Conservation (phyloP, 2,797 vertebrate species). For the Acanthurus lineatus region DNA sequence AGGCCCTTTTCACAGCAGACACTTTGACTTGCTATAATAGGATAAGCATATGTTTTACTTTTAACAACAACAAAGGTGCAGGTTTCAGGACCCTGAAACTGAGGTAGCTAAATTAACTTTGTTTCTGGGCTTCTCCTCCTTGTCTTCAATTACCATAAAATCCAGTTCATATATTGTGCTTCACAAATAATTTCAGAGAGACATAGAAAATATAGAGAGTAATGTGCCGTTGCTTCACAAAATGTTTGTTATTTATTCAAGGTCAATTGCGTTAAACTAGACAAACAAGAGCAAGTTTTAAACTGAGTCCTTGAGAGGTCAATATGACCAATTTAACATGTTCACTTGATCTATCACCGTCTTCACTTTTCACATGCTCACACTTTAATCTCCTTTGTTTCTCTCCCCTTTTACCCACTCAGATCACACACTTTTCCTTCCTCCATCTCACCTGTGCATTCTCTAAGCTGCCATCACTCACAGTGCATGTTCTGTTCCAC, state of each 20-base stretch:
- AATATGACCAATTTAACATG: slow-evolving; percentile 80
- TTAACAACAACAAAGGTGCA: no score
- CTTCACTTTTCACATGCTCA: slow-evolving; percentile 23
- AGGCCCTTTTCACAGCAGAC: no score
- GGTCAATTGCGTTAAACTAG: slow-evolving; percentile 86
- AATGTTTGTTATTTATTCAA: slow-evolving; percentile 81
- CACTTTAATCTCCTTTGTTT: slow-evolving; percentile 15
- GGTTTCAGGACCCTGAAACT: no score
- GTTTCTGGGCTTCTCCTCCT: no score
- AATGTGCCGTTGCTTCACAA: slow-evolving; percentile 76
- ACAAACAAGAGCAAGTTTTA: slow-evolving; percentile 86
- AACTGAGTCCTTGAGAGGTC: slow-evolving; percentile 77
- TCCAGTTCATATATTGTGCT: no score
- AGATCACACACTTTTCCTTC: slow-evolving; percentile 23
- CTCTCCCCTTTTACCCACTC: slow-evolving; percentile 44
- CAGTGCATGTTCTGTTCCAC: slow-evolving; percentile 21
- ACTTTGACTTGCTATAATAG: neutral
- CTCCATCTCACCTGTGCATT: slow-evolving; percentile 30
- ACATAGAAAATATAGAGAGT: slow-evolving; percentile 49
- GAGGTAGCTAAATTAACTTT: no score
- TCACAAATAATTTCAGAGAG: neutral
- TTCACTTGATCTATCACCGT: slow-evolving; percentile 74
- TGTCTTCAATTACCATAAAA: no score
- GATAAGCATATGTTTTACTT: no score
- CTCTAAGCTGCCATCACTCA: slow-evolving; percentile 33